Percentiles rank a stretch among this genome's conserved stretches.
Evolutionary conservation across 1,140 invertebrate species (phyloP).

Genomic region (Ctenoplectra terminalis): DNA sequence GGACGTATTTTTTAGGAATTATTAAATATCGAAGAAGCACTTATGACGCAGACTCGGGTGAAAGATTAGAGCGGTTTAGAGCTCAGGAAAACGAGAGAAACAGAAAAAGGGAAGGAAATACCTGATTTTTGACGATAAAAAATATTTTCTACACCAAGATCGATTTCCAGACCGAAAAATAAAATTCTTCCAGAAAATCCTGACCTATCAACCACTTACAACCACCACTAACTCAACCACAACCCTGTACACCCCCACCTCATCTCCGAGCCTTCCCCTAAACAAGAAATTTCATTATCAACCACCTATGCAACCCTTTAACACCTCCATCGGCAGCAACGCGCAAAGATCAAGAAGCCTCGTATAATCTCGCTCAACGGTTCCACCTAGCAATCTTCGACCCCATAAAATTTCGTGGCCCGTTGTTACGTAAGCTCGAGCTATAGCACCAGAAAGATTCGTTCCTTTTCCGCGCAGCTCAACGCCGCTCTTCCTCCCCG

Average conservation of each 20-base stretch:
- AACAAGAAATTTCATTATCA: neutral
- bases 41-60: too few species aligned
- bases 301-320: neutral
- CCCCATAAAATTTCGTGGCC: constrained; percentile 25
- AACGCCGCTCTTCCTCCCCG: constrained; percentile 53
- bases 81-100: too few species aligned
- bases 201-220: neutral
- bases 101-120: too few species aligned
- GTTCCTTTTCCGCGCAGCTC: constrained; percentile 29
- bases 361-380: constrained; percentile 45
- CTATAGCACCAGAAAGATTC: constrained; percentile 46
- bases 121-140: too few species aligned
- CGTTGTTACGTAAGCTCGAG: constrained; percentile 51
- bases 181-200: neutral
- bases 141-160: too few species aligned
- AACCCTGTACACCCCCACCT: too few species aligned
- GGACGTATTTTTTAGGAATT: too few species aligned
- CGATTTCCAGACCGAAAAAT: too few species aligned
- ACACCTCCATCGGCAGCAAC: neutral
- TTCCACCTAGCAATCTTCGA: constrained; percentile 21
- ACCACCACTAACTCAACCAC: neutral
- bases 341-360: neutral
- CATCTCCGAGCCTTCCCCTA: neutral
- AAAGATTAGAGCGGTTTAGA: too few species aligned
- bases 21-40: too few species aligned